These are phyloP conservation scores for Lathamus discolor DNA, from an alignment of 2,113 vertebrate species.

Conservation along the genomic window DNA sequence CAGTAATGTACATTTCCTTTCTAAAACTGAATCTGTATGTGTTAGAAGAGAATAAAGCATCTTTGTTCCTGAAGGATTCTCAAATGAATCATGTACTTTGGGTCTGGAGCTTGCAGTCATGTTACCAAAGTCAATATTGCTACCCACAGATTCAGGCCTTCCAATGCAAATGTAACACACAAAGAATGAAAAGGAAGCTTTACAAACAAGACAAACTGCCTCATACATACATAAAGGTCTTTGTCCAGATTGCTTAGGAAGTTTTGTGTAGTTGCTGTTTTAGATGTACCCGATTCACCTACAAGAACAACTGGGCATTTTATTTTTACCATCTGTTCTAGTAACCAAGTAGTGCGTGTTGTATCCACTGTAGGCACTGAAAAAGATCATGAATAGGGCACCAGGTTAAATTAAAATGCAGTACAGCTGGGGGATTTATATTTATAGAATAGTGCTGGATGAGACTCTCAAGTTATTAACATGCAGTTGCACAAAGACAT, in stretches of 20 bases:
- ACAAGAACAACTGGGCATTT: conserved; percentile 89
- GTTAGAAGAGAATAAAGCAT: not conserved
- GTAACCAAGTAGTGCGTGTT: conserved; percentile 85
- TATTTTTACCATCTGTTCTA: conserved; percentile 90
- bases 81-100: not conserved
- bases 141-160: not conserved
- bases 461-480: not conserved
- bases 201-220: not conserved
- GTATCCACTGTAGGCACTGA: conserved; percentile 95
- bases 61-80: not conserved
- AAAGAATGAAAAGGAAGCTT: not conserved
- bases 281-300: conserved; percentile 95
- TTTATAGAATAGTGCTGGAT: not conserved
- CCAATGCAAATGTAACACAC: not conserved
- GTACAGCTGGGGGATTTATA: not conserved
- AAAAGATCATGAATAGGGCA: not conserved
- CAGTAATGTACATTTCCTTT: not conserved
- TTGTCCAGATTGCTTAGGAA: conserved; percentile 84
- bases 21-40: not conserved
- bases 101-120: not conserved
- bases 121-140: not conserved
- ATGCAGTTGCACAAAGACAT: not conserved
- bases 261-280: conserved; percentile 92
- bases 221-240: conserved; percentile 78
- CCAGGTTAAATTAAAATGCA: not conserved